Conservation (phyloP, 2,888 invertebrate genomes). For the Dioctria rufipes region DNA sequence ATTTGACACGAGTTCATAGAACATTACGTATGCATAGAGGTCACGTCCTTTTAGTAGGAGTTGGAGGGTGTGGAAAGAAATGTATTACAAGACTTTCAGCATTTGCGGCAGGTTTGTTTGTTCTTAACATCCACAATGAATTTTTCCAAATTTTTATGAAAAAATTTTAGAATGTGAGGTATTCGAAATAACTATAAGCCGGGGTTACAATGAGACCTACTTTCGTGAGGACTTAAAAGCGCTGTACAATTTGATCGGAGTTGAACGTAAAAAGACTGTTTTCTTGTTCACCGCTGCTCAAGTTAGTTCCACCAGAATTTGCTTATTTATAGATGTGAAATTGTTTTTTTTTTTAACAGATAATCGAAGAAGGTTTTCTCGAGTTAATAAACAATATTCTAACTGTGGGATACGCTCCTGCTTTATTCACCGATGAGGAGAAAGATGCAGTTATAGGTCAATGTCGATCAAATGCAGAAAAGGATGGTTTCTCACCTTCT, state of each 20-base stretch:
- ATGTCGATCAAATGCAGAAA: conserved; percentile 79
- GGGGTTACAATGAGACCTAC: conserved; percentile 86
- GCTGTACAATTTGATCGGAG: conserved; percentile 83
- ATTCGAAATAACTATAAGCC: conserved; percentile 86
- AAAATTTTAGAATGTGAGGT: conserved; percentile 77
- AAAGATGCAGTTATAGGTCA: conserved; percentile 84
- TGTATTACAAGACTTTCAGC: conserved; percentile 85
- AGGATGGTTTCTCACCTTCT: conserved; percentile 81
- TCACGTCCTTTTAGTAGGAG: conserved; percentile 88
- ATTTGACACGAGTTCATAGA: conserved; percentile 89
- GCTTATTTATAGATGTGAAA: not conserved
- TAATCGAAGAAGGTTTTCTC: conserved; percentile 86
- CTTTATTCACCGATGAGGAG: conserved; percentile 90
- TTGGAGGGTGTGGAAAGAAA: conserved; percentile 92
- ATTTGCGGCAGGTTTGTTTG: conserved; percentile 80
- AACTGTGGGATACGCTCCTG: conserved; percentile 90
- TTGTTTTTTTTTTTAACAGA: conserved; percentile 66
- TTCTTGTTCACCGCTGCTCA: conserved; percentile 90
- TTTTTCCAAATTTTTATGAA: not conserved
- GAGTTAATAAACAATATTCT: conserved; percentile 94
- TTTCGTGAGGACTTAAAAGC: conserved; percentile 91
- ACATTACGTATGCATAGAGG: conserved; percentile 85
- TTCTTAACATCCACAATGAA: conserved; percentile 14
- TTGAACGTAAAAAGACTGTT: conserved; percentile 83
- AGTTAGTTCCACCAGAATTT: conserved; percentile 65